Evolutionary conservation across 1,140 invertebrate genomes (phyloP).

Genomic region (Leptinotarsa texana): DNA sequence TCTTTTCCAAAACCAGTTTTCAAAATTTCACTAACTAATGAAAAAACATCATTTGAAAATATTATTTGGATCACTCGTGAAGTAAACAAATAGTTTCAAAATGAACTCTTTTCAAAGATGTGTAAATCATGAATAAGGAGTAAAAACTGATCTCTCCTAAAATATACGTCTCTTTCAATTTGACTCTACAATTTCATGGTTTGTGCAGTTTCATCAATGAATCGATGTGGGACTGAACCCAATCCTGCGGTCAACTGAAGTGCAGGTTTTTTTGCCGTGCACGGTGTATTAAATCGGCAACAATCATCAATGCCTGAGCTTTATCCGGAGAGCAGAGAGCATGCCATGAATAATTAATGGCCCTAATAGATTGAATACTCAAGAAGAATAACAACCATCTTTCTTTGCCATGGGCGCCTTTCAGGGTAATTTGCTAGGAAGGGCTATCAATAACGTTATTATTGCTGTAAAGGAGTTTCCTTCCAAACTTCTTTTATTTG

Average conservation of each 20-base stretch:
- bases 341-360: slow-evolving; percentile 22
- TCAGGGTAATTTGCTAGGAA: background rate
- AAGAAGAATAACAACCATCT: slow-evolving; percentile 21
- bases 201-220: background rate
- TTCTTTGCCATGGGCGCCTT: slow-evolving; percentile 18
- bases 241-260: background rate
- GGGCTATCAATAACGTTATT: slow-evolving; percentile 1
- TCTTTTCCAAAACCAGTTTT: too few relatives aligned
- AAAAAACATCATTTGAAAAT: too few relatives aligned
- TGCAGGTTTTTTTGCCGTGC: background rate
- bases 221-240: background rate
- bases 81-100: too few relatives aligned
- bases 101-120: too few relatives aligned
- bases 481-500: background rate
- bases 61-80: too few relatives aligned
- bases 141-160: too few relatives aligned
- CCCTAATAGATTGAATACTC: slow-evolving; percentile 22
- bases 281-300: background rate
- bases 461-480: background rate
- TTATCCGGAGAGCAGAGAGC: background rate
- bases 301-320: background rate
- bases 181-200: too few relatives aligned
- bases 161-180: too few relatives aligned
- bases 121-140: too few relatives aligned
- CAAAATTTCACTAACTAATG: too few relatives aligned